Percentiles rank a stretch among this genome's conserved stretches.
These are phyloP conservation scores for Lasioglossum figueresi DNA, from an alignment of 2,888 invertebrate genomes.

Conservation along the genomic window DNA sequence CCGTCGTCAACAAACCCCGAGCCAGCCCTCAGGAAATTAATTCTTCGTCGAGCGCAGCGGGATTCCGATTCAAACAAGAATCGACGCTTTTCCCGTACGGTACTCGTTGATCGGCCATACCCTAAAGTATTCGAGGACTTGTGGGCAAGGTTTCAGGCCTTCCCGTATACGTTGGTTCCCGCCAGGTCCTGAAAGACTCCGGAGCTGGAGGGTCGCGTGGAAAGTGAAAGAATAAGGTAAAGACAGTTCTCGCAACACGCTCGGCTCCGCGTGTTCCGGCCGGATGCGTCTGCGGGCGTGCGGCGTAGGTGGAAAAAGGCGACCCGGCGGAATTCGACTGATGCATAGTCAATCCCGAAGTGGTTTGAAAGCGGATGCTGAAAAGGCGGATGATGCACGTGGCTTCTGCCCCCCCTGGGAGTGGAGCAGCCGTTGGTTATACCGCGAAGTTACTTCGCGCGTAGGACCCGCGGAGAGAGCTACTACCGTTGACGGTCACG, in stretches of 20 bases:
- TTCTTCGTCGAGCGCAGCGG: too few relatives aligned
- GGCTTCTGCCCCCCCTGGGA: conserved; percentile 54
- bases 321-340: conserved; percentile 70
- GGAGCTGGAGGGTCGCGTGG: neutral
- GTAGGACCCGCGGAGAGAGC: neutral
- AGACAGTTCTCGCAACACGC: conserved; percentile 1
- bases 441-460: conserved; percentile 37
- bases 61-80: too few relatives aligned
- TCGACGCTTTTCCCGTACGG: too few relatives aligned
- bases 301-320: conserved; percentile 31
- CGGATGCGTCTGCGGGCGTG: conserved; percentile 57
- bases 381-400: conserved; percentile 49
- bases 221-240: conserved; percentile 8
- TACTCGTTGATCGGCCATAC: too few relatives aligned
- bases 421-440: conserved; percentile 47
- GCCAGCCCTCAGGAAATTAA: too few relatives aligned
- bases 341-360: conserved; percentile 78
- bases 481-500: conserved; percentile 21
- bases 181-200: neutral
- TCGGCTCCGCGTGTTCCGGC: conserved; percentile 39
- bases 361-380: conserved; percentile 63
- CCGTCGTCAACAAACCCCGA: too few relatives aligned
- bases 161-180: neutral
- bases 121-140: neutral
- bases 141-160: neutral